These are phyloP conservation scores for Tretioscincus oriximinensis DNA, from an alignment of 2,113 vertebrate genomes.

Conservation along the genomic window DNA sequence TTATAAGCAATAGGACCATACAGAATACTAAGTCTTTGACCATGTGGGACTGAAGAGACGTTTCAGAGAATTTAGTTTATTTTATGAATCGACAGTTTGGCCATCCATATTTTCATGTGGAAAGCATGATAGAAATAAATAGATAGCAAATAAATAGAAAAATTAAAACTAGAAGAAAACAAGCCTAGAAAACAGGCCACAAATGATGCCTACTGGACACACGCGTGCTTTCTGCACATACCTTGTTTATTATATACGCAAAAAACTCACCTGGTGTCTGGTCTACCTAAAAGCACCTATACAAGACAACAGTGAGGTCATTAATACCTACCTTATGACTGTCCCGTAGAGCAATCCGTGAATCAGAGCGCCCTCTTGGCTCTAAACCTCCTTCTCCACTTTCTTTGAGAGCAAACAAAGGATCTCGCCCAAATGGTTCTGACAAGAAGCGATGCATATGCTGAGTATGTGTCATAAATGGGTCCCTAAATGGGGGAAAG, in stretches of 20 bases:
- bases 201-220: too few species aligned
- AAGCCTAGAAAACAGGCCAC: too few species aligned
- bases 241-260: too few species aligned
- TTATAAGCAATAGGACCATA: neutral
- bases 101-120: fast-evolving
- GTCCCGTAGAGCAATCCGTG: constrained; percentile 54
- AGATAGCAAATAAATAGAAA: fast-evolving
- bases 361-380: constrained; percentile 35
- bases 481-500: constrained; percentile 74
- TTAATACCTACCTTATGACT: constrained; percentile 77
- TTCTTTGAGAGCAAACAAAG: constrained; percentile 73
- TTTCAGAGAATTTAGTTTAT: neutral
- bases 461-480: constrained; percentile 82
- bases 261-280: too few species aligned
- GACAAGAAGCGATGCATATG: constrained; percentile 81
- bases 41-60: neutral
- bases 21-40: neutral
- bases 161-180: neutral
- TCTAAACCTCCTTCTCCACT: constrained; percentile 53
- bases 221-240: too few species aligned
- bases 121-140: fast-evolving
- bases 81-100: neutral
- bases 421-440: constrained; percentile 78
- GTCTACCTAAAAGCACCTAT: too few species aligned
- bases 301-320: neutral